A percentile compares a stretch with the other conserved stretches of the same genome.
These are phyloP conservation scores for Otus sunia DNA, from an alignment of 2,113 vertebrate genomes.

Conservation along the genomic window DNA sequence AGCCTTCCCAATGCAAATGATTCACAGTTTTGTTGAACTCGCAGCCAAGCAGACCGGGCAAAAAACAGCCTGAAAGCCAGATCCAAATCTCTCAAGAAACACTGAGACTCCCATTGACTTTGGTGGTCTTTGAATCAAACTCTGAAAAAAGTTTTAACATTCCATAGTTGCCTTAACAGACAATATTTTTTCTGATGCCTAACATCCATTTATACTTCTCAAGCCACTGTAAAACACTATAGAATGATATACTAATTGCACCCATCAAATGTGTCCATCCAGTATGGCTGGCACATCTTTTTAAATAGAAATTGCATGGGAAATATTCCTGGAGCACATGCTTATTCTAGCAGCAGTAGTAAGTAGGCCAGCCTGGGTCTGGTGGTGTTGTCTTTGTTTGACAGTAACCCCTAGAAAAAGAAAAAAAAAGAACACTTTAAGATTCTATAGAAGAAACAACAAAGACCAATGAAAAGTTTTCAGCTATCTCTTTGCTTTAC, in stretches of 20 bases:
- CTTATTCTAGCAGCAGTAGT: neutral
- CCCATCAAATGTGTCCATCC: neutral
- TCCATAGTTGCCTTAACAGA: neutral
- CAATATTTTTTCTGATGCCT: neutral
- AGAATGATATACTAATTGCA: neutral
- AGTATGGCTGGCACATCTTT: neutral
- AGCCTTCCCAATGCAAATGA: neutral
- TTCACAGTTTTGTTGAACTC: neutral
- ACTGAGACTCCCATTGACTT: neutral
- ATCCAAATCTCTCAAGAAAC: neutral
- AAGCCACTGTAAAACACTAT: neutral
- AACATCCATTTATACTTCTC: neutral
- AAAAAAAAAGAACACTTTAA: neutral
- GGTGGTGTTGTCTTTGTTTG: neutral
- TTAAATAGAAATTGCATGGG: neutral
- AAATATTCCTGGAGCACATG: neutral
- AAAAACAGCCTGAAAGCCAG: neutral
- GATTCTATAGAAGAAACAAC: neutral
- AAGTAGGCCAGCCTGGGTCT: neutral
- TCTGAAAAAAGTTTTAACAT: neutral
- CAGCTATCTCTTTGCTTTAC: neutral
- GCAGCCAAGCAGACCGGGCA: neutral
- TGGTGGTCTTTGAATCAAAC: neutral
- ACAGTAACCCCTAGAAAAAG: neutral
- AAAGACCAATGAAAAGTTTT: neutral